Base-by-base conservation (phyloP, 2,888 invertebrate species). In the Pristionchus entomophagus region DNA sequence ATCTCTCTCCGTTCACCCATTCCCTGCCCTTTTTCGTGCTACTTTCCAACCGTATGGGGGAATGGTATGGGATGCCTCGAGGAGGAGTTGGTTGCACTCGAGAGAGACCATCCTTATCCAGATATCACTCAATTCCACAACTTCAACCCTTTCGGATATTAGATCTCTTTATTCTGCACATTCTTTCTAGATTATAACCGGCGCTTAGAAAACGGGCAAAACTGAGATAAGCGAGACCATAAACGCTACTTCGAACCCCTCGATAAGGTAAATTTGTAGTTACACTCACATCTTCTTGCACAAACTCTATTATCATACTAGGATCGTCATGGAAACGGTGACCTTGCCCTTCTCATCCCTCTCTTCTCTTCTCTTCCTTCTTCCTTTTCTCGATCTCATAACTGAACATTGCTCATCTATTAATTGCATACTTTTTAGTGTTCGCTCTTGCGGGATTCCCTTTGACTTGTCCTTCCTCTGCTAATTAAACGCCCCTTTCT, bases 401-500 rank as follows among this genome's bases (percentile, higher is more conserved):
- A 73, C 41, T 26, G 73, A 73, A 41, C 73, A 73, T 0, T 73
- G 73, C 73, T 73, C 73, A 73, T 38, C 41, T 73, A 73, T 73
- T 73, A 65, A 65, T 65, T 45, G 41, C 73, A 29, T 69, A 38
- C 65, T 69, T 29, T n/a, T 69, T n/a, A 14, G 35, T 69, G 26
- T 73, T 73, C 73, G 19, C 73, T 62, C 59, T 62, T 32, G 62
- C 65, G 65, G 35, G 35, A 65, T 65, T 38, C 35, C 59, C 29
- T 14, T 29, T 8, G 14, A 6, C 26, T 59, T 29, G 65, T 32
- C 73, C 73, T 73, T 73, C 41, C 73, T 41, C 12, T 26, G 26
- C 73, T 73, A 73, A 73, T 73, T 73, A 38, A 73, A 73, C 73
- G 73, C 14, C 73, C 41, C 69, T 22, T n/a, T 69, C n/a, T 38